A percentile compares a stretch with the other conserved stretches of the same genome.
Evolutionary conservation across 92 coral and sea anemone species (phyloP).

Genomic region (Phenganax marumi): DNA sequence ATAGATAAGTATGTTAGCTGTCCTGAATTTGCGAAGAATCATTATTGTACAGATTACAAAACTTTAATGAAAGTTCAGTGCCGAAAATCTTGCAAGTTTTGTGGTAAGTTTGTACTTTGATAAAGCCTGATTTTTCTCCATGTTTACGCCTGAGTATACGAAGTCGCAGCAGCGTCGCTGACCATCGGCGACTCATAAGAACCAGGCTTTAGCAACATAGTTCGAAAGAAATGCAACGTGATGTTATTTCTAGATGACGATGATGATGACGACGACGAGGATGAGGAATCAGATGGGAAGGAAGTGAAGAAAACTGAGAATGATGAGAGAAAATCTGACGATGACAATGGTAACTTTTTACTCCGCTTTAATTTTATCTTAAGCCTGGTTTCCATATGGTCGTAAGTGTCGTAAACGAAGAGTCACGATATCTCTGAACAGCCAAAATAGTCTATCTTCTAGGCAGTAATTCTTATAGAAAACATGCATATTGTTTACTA

Average conservation of each 20-base stretch:
- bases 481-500: too few relatives aligned
- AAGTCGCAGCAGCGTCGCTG: not conserved
- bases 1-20: conserved; percentile 85
- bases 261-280: not conserved
- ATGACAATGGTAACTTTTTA: not conserved
- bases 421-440: too few relatives aligned
- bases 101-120: conserved; percentile 59
- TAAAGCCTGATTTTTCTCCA: not conserved
- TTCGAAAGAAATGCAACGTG: too few relatives aligned
- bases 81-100: conserved; percentile 86
- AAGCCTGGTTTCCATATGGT: too few relatives aligned
- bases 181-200: too few relatives aligned
- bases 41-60: conserved; percentile 73
- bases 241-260: not conserved
- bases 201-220: too few relatives aligned
- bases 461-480: too few relatives aligned
- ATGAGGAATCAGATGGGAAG: conserved; percentile 4
- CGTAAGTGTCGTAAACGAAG: too few relatives aligned
- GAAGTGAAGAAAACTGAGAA: not conserved
- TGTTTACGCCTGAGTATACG: not conserved
- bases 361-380: not conserved
- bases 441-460: too few relatives aligned
- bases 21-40: conserved; percentile 88
- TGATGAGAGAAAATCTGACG: too few relatives aligned
- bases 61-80: conserved; percentile 83